Conservation (phyloP, 1,140 invertebrate species). For the Formica selysi region DNA sequence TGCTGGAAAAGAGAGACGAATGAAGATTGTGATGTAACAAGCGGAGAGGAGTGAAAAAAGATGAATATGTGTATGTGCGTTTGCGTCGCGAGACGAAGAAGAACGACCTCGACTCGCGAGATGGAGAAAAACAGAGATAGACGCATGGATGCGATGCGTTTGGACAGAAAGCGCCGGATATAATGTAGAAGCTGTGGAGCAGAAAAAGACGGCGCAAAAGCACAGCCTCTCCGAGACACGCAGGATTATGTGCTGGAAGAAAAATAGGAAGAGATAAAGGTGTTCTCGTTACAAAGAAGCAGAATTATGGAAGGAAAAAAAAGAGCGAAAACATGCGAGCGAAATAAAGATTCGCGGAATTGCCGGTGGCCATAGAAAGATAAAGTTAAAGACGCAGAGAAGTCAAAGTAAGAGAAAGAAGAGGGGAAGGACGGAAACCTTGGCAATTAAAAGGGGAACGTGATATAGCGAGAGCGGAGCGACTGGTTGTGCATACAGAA, state of each 20-base stretch:
- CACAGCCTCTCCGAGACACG: too few relatives aligned
- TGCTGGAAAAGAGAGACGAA: neutral
- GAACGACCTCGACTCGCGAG: neutral
- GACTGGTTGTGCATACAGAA: conserved; percentile 1
- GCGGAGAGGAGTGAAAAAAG: neutral
- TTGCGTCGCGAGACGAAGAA: neutral
- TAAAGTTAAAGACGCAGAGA: conserved; percentile 16
- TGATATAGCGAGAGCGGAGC: neutral
- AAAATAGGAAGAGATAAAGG: conserved; percentile 43
- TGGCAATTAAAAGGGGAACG: neutral
- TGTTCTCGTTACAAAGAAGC: conserved; percentile 1
- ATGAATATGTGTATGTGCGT: too few relatives aligned
- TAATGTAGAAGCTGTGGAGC: neutral
- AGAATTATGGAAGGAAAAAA: conserved; percentile 1
- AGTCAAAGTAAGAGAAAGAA: neutral
- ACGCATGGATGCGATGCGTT: neutral
- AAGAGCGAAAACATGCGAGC: neutral
- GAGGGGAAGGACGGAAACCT: neutral
- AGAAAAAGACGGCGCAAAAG: conserved; percentile 5
- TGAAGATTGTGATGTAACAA: conserved; percentile 20
- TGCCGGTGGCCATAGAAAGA: conserved; percentile 9
- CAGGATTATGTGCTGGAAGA: too few relatives aligned
- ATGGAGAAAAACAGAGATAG: neutral
- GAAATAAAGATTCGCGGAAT: neutral
- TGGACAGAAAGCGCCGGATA: neutral